Evolutionary conservation across 35 echinoderm and acorn worm genomes (phyloP).

Genomic region (Heliocidaris erythrogramma): DNA sequence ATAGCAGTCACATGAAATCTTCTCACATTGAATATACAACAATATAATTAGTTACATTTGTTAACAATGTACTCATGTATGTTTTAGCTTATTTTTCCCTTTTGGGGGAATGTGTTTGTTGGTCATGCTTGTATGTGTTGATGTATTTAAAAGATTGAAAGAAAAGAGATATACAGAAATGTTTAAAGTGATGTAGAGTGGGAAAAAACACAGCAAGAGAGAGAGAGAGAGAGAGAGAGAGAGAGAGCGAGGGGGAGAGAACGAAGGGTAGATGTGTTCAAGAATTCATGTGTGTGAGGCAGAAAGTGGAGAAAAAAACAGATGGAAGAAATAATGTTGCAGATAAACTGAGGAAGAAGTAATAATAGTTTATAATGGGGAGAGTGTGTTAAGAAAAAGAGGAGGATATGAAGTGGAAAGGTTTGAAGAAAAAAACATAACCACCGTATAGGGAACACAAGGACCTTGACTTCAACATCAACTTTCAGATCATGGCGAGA

Average conservation of each 20-base stretch:
- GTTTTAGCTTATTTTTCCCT: neutral
- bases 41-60: neutral
- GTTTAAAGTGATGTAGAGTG: neutral
- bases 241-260: too few relatives aligned
- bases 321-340: too few relatives aligned
- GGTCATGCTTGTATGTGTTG: neutral
- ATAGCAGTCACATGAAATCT: neutral
- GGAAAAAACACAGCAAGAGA: neutral
- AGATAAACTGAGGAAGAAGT: too few relatives aligned
- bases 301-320: too few relatives aligned
- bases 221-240: too few relatives aligned
- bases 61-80: neutral
- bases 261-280: too few relatives aligned
- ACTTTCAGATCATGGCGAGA: conserved; percentile 3
- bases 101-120: neutral
- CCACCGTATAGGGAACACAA: neutral
- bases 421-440: neutral
- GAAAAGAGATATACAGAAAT: neutral
- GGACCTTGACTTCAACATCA: neutral
- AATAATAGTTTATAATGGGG: too few relatives aligned
- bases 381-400: neutral
- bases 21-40: neutral
- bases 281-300: too few relatives aligned
- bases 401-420: neutral
- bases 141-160: neutral